Conservation (phyloP, 1,140 invertebrate genomes). For the Conus betulinus region DNA sequence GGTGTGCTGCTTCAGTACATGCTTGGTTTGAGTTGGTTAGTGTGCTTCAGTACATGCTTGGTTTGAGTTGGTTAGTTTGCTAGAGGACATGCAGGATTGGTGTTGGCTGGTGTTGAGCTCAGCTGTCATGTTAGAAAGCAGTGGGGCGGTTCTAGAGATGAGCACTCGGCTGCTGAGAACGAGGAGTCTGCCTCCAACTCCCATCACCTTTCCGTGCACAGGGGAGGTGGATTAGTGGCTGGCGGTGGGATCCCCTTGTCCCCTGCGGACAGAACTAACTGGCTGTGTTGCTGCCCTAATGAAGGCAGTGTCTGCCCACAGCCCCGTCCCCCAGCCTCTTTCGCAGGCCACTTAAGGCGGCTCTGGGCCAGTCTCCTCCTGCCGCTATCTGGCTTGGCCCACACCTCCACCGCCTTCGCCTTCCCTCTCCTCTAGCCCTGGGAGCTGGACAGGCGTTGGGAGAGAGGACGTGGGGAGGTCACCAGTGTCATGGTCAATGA, state of each 20-base stretch:
- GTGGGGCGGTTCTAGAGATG: too few species aligned
- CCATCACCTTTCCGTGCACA: background rate
- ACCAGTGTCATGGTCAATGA: background rate
- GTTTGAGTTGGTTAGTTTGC: too few species aligned
- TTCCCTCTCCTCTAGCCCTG: too few species aligned
- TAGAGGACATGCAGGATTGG: too few species aligned
- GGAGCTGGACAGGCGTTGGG: too few species aligned
- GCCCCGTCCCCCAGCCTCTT: background rate
- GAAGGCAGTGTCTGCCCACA: background rate
- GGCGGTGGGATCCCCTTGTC: background rate
- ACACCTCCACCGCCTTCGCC: background rate
- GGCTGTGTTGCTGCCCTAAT: background rate
- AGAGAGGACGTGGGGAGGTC: background rate
- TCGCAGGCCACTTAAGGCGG: background rate
- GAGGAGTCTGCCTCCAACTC: background rate
- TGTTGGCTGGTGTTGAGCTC: too few species aligned
- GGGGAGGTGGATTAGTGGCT: background rate
- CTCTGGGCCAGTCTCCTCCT: background rate
- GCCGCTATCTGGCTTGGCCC: background rate
- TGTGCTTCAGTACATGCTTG: too few species aligned
- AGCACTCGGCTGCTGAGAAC: background rate
- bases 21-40: too few species aligned
- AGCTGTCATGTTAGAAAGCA: too few species aligned
- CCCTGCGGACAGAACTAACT: conserved; percentile 9
- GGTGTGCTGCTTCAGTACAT: too few species aligned